Base-by-base conservation (phyloP, 2,113 vertebrate species). In the Protobothrops mucrosquamatus region DNA sequence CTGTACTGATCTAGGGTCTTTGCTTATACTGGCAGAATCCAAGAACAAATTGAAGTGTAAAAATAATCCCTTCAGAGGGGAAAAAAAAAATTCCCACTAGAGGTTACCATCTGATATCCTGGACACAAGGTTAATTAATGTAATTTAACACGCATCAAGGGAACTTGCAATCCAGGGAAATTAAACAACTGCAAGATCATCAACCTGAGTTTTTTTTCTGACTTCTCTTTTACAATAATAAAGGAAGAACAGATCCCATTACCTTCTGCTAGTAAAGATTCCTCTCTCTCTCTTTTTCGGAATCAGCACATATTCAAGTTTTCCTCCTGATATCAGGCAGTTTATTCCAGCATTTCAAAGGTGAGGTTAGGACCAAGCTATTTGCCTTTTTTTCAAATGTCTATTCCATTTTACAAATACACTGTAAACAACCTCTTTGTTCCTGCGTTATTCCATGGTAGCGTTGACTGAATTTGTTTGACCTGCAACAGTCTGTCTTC, bases 31-130 rank as follows among this genome's bases (percentile, higher is more conserved):
- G 61, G 87, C 3, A 89, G 91, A 20, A 15, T 74, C 93, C 24
- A 94, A 91, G 95, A 90, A 1, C 14, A 51, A 95, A 81, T 86
- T 95, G 94, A 95, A 94, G 18, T 86, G 61, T 59, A 92, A 95
- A 96, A 95, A 95, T 91, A 91, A 95, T 11, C 0, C 4, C n/a
- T 95, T 92, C 23, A 59, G 39, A 88, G 93, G 94, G 8, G 1
- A 51, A 51, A 48, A 95, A 94, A 34, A 51, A 52, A 64, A 87
- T 90, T 95, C 90, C 69, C 14, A 81, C 7, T 93, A 93, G 94
- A 93, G 4, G 26, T 95, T 96, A 96, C 95, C 55, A 93, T 54
- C 2, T 12, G 52, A 18, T 95, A 93, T 88, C 86, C 43, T 88
- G 91, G 56, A 55, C 46, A 26, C 14, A 93, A 85, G 54, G 91